Percentiles rank a stretch among this genome's conserved stretches.
These are phyloP conservation scores for Eonycteris spelaea DNA, from an alignment of 2,113 vertebrate genomes.

Conservation along the genomic window DNA sequence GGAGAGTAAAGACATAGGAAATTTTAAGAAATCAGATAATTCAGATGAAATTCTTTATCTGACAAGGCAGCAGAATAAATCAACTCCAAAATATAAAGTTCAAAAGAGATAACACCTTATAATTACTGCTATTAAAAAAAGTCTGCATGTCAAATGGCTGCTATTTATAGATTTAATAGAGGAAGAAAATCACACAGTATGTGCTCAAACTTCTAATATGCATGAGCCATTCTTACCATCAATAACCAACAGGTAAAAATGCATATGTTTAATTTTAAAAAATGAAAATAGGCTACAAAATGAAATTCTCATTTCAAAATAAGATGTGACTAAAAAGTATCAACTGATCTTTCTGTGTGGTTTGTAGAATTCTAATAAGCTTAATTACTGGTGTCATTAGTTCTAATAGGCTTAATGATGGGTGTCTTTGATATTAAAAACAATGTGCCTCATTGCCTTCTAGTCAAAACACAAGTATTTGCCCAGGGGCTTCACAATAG, in stretches of 20 bases:
- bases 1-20: background rate
- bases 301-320: background rate
- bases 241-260: background rate
- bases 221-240: background rate
- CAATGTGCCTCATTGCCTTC: background rate
- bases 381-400: background rate
- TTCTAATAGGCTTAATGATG: background rate
- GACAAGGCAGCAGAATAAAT: constrained; percentile 42
- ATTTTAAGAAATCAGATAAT: background rate
- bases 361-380: background rate
- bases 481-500: fast-evolving
- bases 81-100: constrained; percentile 10
- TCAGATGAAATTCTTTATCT: background rate
- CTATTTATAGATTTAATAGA: constrained; percentile 27
- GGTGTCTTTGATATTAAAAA: background rate
- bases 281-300: background rate
- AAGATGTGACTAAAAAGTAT: background rate
- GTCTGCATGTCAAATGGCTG: constrained; percentile 14
- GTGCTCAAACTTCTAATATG: background rate
- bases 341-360: background rate
- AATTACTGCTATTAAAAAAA: constrained; percentile 50
- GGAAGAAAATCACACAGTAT: background rate
- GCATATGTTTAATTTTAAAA: background rate
- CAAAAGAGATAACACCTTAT: background rate
- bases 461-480: background rate